Conservation (phyloP, 2,113 vertebrate species). For the Capricornis sumatraensis region DNA sequence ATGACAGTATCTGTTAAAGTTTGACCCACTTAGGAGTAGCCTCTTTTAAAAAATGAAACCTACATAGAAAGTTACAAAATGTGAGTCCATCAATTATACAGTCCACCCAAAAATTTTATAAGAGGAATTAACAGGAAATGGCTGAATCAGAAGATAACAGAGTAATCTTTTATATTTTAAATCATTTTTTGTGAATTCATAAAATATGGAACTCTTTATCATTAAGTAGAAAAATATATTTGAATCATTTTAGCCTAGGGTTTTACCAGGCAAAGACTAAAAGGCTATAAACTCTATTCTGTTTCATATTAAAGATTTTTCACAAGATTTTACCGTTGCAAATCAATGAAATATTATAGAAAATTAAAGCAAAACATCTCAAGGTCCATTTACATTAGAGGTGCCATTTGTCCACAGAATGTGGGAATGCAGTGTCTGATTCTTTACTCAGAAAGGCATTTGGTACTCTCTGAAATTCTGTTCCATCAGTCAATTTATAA, state of each 20-base stretch:
- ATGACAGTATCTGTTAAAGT: neutral
- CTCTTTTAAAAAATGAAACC: neutral
- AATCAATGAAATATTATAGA: neutral
- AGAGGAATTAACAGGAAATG: neutral
- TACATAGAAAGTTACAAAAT: neutral
- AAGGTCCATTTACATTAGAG: neutral
- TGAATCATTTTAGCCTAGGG: slow-evolving; percentile 3
- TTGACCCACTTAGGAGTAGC: neutral
- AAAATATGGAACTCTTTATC: slow-evolving; percentile 1
- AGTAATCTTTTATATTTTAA: neutral
- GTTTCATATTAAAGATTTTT: neutral
- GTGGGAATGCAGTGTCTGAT: neutral
- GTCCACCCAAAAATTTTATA: slow-evolving; percentile 7
- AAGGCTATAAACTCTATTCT: neutral
- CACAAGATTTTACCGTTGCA: neutral
- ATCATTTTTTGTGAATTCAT: neutral
- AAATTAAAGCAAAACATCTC: neutral
- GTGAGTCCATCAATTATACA: neutral
- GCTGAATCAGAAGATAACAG: slow-evolving; percentile 4
- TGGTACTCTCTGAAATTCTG: neutral
- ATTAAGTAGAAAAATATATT: slow-evolving; percentile 20
- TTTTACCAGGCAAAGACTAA: neutral
- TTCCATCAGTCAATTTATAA: neutral
- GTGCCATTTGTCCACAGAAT: neutral
- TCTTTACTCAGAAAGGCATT: neutral